These are phyloP conservation scores for Cercopithecus mona DNA, from an alignment of 2,113 vertebrate species.

Conservation along the genomic window DNA sequence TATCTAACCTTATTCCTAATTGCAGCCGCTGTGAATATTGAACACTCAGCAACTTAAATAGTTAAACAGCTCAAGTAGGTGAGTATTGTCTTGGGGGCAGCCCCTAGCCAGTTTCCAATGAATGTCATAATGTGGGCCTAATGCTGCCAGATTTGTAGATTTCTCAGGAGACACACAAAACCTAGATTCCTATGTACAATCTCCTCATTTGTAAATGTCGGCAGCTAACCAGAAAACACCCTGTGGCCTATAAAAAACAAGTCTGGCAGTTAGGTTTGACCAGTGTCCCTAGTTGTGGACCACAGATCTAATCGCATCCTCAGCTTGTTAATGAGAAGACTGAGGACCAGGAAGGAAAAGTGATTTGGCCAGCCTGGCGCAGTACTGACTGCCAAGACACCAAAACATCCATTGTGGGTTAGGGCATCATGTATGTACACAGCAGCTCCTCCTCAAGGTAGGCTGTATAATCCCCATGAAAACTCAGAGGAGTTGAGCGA, in stretches of 20 bases:
- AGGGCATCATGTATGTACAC: accelerated
- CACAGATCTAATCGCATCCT: neutral
- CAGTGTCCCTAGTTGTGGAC: neutral
- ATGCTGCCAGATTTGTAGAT: neutral
- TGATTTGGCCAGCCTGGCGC: neutral
- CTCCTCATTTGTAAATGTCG: neutral
- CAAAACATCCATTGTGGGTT: accelerated
- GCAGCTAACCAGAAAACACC: neutral
- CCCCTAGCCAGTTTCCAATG: neutral
- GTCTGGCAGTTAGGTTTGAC: neutral
- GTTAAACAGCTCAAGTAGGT: neutral
- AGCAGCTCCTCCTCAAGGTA: too few species aligned
- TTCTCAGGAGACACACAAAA: neutral
- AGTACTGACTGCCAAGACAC: neutral
- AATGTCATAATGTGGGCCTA: too few species aligned
- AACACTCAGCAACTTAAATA: neutral
- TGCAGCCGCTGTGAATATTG: neutral
- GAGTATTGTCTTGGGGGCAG: neutral
- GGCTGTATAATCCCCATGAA: neutral
- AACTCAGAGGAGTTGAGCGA: accelerated
- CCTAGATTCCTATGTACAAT: neutral
- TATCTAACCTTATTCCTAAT: neutral
- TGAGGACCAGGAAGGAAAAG: neutral
- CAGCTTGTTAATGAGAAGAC: neutral
- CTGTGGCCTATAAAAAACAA: neutral